Conservation (phyloP, 2,113 vertebrate genomes). For the Pitta sordida region DNA sequence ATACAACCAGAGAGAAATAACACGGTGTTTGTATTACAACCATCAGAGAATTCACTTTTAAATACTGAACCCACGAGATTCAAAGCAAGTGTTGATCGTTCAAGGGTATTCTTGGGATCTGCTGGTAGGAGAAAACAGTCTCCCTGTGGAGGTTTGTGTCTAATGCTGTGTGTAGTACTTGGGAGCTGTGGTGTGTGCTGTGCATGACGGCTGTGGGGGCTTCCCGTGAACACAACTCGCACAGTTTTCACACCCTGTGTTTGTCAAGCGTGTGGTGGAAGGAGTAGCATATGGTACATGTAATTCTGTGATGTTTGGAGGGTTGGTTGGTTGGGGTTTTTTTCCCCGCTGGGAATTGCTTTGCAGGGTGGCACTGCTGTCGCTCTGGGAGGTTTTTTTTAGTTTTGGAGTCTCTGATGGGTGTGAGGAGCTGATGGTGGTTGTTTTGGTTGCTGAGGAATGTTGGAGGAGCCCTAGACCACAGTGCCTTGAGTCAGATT, state of each 20-base stretch:
- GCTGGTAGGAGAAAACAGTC: background rate
- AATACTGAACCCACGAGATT: background rate
- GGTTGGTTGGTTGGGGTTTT: background rate
- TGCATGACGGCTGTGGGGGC: background rate
- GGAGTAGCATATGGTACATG: conserved; percentile 52
- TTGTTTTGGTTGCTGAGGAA: background rate
- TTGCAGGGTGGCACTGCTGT: background rate
- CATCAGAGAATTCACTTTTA: background rate
- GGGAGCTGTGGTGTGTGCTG: background rate
- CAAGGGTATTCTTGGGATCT: background rate
- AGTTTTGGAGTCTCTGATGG: background rate
- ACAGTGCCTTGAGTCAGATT: background rate
- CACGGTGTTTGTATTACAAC: background rate
- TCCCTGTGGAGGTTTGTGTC: background rate
- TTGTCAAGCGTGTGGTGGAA: conserved; percentile 53
- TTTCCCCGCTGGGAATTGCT: background rate
- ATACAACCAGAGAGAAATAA: background rate
- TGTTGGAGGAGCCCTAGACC: background rate
- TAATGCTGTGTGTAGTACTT: background rate
- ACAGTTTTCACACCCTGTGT: conserved; percentile 47
- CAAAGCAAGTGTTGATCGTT: background rate
- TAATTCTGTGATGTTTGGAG: background rate
- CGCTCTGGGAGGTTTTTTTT: background rate
- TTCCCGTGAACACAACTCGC: background rate
- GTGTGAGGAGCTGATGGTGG: background rate